Conservation (phyloP, 2,888 invertebrate genomes). For the Polydrusus pterygomalis region DNA sequence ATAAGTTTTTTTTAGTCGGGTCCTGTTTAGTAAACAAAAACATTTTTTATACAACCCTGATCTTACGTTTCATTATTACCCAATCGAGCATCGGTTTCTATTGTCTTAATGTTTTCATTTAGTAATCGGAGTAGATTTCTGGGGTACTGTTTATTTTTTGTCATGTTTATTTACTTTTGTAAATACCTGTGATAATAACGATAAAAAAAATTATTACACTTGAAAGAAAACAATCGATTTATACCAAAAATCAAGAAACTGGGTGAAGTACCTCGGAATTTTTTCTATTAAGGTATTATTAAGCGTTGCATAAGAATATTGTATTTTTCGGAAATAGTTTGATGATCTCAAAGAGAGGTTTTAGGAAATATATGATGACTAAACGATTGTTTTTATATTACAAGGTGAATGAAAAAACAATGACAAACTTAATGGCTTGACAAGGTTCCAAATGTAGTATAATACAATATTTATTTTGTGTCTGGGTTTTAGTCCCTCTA, state of each 20-base stretch:
- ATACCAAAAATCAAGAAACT: conserved; percentile 17
- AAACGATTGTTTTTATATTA: no score
- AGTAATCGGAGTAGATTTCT: conserved; percentile 9
- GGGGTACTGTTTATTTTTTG: conserved; percentile 15
- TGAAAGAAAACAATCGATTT: conserved; percentile 12
- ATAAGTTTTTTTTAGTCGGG: neutral
- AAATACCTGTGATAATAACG: conserved; percentile 9
- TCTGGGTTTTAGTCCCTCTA: no score
- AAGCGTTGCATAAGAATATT: no score
- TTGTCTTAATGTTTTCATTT: conserved; percentile 23
- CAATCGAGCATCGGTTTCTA: conserved; percentile 1
- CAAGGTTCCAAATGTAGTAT: neutral
- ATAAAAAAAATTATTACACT: conserved; percentile 8
- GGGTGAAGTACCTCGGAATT: conserved; percentile 11
- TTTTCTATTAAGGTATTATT: neutral
- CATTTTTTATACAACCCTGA: neutral
- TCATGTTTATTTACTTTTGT: conserved; percentile 20
- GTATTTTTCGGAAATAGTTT: no score
- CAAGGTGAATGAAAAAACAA: no score
- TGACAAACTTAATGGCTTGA: no score
- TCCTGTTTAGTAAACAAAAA: neutral
- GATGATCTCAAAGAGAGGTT: no score
- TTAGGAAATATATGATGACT: no score
- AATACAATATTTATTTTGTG: no score
- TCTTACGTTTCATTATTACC: neutral